Percentiles rank a stretch among this genome's conserved stretches.
Evolutionary conservation across 2,797 vertebrate genomes (phyloP).

Genomic region (Threskiornis aethiopicus): DNA sequence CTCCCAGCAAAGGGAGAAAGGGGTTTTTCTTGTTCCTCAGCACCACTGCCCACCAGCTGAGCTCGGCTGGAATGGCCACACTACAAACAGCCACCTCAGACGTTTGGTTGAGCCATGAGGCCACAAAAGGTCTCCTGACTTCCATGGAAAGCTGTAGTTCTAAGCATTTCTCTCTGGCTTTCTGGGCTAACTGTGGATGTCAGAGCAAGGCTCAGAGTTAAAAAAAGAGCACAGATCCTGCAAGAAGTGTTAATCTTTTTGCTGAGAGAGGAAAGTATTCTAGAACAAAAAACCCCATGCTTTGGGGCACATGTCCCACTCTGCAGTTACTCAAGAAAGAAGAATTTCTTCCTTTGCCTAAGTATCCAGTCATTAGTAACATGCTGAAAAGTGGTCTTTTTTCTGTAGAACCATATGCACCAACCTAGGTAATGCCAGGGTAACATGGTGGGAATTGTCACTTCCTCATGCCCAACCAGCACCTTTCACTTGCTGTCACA

Average conservation of each 20-base stretch:
- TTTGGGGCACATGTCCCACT: neutral
- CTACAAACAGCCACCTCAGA: neutral
- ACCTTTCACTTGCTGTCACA: neutral
- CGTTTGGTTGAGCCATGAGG: neutral
- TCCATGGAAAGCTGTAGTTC: neutral
- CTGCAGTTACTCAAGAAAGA: neutral
- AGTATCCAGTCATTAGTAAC: neutral
- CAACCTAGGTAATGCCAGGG: neutral
- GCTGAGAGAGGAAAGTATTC: neutral
- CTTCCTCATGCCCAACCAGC: neutral
- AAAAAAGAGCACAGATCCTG: neutral
- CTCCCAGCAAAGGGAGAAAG: neutral
- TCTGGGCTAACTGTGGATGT: neutral
- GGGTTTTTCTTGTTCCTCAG: neutral
- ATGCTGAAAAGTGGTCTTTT: neutral
- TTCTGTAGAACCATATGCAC: neutral
- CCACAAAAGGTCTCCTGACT: neutral
- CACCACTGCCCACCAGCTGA: neutral
- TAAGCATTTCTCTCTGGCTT: neutral
- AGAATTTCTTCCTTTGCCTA: neutral
- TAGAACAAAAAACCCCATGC: neutral
- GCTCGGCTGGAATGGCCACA: accelerated
- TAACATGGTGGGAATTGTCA: neutral
- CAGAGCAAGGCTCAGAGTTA: neutral
- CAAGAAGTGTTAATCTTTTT: neutral